Percentiles rank a stretch among this genome's conserved stretches.
These are phyloP conservation scores for Pteruthius melanotis DNA, from an alignment of 2,113 vertebrate species.

Conservation along the genomic window DNA sequence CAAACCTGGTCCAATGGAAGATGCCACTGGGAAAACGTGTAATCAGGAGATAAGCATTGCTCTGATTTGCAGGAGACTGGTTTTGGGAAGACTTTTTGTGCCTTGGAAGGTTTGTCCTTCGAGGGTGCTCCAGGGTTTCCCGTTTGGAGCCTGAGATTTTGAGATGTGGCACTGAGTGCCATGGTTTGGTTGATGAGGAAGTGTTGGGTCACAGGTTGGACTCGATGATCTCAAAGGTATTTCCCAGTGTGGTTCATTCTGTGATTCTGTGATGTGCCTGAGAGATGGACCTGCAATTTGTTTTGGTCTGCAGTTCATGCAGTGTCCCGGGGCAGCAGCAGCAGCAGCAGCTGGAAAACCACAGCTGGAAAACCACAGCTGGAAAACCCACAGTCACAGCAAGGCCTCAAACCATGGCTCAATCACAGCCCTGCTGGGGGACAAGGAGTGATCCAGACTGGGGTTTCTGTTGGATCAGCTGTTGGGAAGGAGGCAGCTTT, in stretches of 20 bases:
- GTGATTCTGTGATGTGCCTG: background rate
- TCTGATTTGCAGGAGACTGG: background rate
- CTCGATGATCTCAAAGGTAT: background rate
- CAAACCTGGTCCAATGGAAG: background rate
- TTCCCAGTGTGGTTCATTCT: background rate
- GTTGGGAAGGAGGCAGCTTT: background rate
- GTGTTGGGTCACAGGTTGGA: fast-evolving
- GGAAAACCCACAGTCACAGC: background rate
- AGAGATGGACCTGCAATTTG: background rate
- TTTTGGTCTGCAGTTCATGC: background rate
- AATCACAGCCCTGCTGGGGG: background rate
- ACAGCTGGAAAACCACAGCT: too few relatives aligned
- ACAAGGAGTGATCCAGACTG: background rate
- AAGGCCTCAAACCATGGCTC: background rate
- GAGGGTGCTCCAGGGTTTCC: background rate
- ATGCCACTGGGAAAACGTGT: background rate
- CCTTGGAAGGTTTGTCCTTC: background rate
- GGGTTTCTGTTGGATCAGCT: background rate
- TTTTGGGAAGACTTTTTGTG: background rate
- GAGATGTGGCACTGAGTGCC: background rate
- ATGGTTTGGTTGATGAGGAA: background rate
- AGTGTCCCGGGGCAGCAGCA: background rate
- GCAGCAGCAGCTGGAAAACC: background rate
- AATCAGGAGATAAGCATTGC: background rate
- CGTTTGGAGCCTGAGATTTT: fast-evolving